These are phyloP conservation scores for Phyllostomus discolor DNA, from an alignment of 2,113 vertebrate species.

Conservation along the genomic window DNA sequence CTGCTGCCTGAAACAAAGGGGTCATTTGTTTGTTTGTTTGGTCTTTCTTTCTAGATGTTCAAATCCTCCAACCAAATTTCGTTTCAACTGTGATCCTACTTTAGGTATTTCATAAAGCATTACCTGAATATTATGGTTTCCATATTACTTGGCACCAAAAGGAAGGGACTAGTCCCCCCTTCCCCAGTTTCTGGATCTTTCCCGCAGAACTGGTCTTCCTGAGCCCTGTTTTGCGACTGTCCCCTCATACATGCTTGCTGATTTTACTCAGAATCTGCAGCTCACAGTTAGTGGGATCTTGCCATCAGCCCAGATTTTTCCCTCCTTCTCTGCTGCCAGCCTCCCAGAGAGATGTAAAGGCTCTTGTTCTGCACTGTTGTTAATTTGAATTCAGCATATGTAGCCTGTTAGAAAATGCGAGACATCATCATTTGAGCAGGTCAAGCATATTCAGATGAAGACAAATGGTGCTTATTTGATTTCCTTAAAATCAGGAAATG, in stretches of 20 bases:
- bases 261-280: not conserved
- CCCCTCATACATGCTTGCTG: accelerated
- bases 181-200: not conserved
- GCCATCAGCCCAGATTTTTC: constrained; percentile 38
- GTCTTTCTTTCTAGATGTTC: not conserved
- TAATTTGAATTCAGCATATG: constrained; percentile 90
- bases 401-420: constrained; percentile 85
- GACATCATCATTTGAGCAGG: constrained; percentile 92
- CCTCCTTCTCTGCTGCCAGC: constrained; percentile 66
- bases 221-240: not conserved
- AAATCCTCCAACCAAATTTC: not conserved
- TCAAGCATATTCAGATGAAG: constrained; percentile 97
- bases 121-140: not conserved
- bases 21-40: not conserved
- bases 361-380: constrained; percentile 75
- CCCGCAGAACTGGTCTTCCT: not conserved
- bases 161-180: not conserved
- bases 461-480: constrained; percentile 98
- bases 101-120: not conserved
- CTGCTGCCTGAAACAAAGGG: not conserved
- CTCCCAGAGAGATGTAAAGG: constrained; percentile 74
- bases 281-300: not conserved
- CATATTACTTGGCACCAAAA: accelerated
- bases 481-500: constrained; percentile 97
- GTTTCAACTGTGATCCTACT: not conserved